Evolutionary conservation across 2,113 vertebrate genomes (phyloP).

Genomic region (Capreolus pygargus): DNA sequence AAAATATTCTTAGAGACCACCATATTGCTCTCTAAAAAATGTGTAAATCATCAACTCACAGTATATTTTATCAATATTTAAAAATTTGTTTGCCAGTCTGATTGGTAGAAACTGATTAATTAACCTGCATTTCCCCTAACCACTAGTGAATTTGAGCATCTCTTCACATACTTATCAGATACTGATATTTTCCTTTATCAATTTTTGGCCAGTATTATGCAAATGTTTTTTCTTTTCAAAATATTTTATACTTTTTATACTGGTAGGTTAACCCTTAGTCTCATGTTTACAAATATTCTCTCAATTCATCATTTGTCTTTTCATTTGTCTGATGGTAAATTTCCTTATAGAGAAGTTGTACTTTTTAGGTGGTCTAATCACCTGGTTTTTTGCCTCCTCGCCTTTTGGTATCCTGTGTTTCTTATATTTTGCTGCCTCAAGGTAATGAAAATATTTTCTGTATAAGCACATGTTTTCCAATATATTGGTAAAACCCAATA

Average conservation of each 20-base stretch:
- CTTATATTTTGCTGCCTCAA: neutral
- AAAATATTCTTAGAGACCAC: neutral
- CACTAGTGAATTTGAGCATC: neutral
- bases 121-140: neutral
- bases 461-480: neutral
- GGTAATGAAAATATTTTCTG: neutral
- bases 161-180: neutral
- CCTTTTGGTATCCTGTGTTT: neutral
- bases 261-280: neutral
- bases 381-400: neutral
- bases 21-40: neutral
- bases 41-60: neutral
- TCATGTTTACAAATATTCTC: neutral
- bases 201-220: neutral
- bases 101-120: neutral
- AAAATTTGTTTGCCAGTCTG: neutral
- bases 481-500: neutral
- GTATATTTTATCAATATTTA: neutral
- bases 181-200: neutral
- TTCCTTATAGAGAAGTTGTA: neutral
- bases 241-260: neutral
- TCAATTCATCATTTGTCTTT: neutral
- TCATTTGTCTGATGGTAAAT: neutral
- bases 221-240: neutral
- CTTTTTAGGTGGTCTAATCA: neutral